Evolutionary conservation across 2,888 invertebrate species (phyloP).

Genomic region (Synergus laeviventris): DNA sequence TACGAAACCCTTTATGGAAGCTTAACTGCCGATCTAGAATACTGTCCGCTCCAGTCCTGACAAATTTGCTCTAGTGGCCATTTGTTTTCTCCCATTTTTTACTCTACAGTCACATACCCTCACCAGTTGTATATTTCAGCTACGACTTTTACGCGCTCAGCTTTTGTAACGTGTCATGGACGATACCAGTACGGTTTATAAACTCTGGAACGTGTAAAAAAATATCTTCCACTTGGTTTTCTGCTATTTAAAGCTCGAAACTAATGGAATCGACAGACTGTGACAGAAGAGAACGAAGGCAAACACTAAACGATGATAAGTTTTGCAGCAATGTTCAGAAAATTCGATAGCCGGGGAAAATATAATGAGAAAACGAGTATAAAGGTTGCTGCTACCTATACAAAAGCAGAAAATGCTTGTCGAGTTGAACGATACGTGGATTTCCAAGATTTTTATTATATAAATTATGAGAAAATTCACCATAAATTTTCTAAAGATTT

Average conservation of each 20-base stretch:
- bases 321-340: neutral
- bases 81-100: constrained; percentile 28
- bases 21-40: constrained; percentile 10
- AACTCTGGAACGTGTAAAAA: constrained; percentile 13
- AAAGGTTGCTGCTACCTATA: too few relatives aligned
- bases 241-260: neutral
- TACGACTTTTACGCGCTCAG: constrained; percentile 29
- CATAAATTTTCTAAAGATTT: too few relatives aligned
- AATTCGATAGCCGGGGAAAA: neutral
- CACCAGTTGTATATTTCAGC: neutral
- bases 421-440: neutral
- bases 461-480: too few relatives aligned
- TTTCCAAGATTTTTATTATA: neutral
- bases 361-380: neutral
- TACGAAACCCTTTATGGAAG: constrained; percentile 13
- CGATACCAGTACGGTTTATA: constrained; percentile 34
- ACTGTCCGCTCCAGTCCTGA: constrained; percentile 26
- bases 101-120: constrained; percentile 16
- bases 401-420: too few relatives aligned
- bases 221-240: neutral
- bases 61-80: constrained; percentile 34
- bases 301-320: constrained; percentile 10
- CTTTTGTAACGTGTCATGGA: constrained; percentile 38
- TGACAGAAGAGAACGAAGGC: neutral
- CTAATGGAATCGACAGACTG: constrained; percentile 7